Base-by-base conservation (phyloP, 2,113 vertebrate species). In the Protobothrops mucrosquamatus region DNA sequence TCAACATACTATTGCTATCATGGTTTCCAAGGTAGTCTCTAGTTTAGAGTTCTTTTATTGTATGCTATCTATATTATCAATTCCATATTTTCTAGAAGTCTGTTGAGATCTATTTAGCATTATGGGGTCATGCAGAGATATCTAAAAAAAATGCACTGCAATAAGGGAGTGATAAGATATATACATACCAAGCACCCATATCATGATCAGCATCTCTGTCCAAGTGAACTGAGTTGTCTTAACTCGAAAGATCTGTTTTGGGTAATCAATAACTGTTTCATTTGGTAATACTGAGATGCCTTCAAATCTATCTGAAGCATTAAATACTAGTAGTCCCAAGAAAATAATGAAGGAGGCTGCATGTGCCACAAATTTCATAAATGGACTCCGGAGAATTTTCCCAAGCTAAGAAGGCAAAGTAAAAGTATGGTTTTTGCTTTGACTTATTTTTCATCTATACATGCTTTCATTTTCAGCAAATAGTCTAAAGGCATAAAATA, bases 341-440 rank as follows among this genome's bases (percentile, higher is more conserved):
- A 99, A 99, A 97, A 98, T 98, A 97, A 99, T 98, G 97, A 99
- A 99, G 90, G 98, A 99, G 23, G 98, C 98, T 3, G 98, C 98
- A 3, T 99, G 98, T 5, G 98, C 98, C 94, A 99, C 98, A 91
- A 99, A 99, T 96, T 99, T 99, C 98, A 99, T 99, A 95, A 99
- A 99, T 7, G 98, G 98, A 94, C 98, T 99, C 92, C 98, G 98
- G 81, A 99, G 98, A 91, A 98, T 93, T 96, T 98, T 98, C 94
- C 98, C 98, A 95, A 99, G 97, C 98, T 99, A 96, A 43, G 91
- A 96, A 93, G 52, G 92, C 94, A 95, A 94, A 96, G 94, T 20
- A 81, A 94, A 89, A 93, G 48, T 89, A 59, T 89, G 54, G 39
- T 55, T 81, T 54, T 94, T 88, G 15, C 6, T 90, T 81, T 88